Conservation (phyloP, 2,113 vertebrate genomes). For the Mustela nigripes region DNA sequence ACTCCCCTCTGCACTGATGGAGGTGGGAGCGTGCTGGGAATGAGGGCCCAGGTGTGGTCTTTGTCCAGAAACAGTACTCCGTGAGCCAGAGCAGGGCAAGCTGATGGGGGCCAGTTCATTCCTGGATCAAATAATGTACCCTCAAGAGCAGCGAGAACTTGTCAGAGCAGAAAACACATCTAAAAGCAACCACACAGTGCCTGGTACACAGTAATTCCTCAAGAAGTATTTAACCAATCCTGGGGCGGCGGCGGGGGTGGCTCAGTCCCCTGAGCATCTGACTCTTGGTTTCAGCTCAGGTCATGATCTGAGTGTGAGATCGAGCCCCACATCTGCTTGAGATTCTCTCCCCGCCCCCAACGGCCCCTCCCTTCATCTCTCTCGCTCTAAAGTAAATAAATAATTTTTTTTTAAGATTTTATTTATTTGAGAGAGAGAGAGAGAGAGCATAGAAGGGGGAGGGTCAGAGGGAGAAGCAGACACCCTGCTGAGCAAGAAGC, state of each 20-base stretch:
- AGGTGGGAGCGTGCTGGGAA: too few species aligned
- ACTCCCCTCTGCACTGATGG: too few species aligned
- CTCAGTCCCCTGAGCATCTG: not conserved
- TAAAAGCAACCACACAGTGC: not conserved
- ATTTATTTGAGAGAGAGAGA: too few species aligned
- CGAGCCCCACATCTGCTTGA: not conserved
- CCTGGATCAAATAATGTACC: not conserved
- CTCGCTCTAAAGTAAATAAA: not conserved
- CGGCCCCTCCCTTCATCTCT: not conserved
- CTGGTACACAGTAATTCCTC: not conserved
- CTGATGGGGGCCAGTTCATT: not conserved
- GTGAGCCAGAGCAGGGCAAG: not conserved
- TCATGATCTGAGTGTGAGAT: not conserved
- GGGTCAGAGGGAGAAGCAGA: too few species aligned
- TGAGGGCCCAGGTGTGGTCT: not conserved
- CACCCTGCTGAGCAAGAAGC: too few species aligned
- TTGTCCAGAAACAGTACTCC: not conserved
- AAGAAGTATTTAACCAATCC: not conserved
- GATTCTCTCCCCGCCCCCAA: not conserved
- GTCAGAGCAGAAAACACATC: not conserved
- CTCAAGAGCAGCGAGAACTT: not conserved
- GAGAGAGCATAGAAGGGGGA: too few species aligned
- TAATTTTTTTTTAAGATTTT: not conserved
- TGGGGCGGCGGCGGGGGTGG: accelerated
- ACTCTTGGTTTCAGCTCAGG: not conserved